phyloP scores from a whole-genome alignment of 2,113 vertebrate species.

The Neotoma lepida region DNA sequence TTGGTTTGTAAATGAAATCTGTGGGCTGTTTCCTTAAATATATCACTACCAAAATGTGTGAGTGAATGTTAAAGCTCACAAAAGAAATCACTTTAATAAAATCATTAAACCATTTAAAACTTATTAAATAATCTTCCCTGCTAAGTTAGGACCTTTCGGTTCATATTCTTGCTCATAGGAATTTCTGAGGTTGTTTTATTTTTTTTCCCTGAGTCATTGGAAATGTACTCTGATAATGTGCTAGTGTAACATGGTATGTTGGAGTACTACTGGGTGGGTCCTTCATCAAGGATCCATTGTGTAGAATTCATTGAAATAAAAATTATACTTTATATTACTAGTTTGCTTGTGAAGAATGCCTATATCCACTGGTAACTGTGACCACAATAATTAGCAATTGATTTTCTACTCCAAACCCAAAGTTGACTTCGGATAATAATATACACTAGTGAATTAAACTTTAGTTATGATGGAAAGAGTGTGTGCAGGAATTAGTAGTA shows the following conservation, averaged over 20 bases:
- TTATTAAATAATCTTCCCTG: not conserved
- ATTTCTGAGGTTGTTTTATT: not conserved
- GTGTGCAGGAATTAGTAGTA: not conserved
- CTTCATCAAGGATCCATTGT: not conserved
- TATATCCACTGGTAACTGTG: not conserved
- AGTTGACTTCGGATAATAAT: not conserved
- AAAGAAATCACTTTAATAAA: slow-evolving; percentile 27
- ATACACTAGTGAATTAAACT: not conserved
- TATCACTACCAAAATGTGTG: not conserved
- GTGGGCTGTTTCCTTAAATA: slow-evolving; percentile 38
- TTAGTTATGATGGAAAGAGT: not conserved
- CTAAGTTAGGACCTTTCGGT: not conserved
- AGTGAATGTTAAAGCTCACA: not conserved
- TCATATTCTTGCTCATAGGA: slow-evolving; percentile 31
- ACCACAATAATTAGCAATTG: not conserved
- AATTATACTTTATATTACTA: not conserved
- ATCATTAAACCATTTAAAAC: not conserved
- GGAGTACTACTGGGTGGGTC: not conserved
- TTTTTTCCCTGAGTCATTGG: not conserved
- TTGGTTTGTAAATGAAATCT: slow-evolving; percentile 35
- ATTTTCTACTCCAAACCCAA: not conserved
- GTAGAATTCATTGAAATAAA: not conserved
- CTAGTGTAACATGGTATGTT: not conserved
- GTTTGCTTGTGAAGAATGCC: slow-evolving; percentile 30
- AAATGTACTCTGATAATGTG: not conserved